phyloP scores from a whole-genome alignment of 2,113 vertebrate species.

The Anarrhichthys ocellatus region DNA sequence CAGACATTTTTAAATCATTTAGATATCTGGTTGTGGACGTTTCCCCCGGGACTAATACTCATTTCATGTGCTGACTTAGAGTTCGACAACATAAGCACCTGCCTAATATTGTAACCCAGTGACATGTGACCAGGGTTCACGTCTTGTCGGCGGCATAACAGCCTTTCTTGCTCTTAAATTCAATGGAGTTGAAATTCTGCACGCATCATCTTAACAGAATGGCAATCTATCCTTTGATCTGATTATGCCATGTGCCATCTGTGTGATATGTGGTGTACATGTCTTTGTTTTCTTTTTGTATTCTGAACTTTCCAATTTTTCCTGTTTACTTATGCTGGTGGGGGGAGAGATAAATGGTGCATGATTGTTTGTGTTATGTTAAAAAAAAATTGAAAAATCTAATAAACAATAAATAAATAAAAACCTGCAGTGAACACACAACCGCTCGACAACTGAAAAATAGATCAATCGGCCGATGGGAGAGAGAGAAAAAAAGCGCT shows the following conservation, averaged over 20 bases:
- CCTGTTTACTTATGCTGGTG: neutral
- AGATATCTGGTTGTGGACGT: no score
- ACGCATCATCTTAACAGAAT: neutral
- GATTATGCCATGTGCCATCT: neutral
- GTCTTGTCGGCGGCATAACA: neutral
- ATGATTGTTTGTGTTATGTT: neutral
- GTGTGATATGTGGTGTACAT: neutral
- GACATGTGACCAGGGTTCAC: neutral
- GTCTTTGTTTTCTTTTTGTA: neutral
- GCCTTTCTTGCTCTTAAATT: neutral
- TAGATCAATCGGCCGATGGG: constrained; percentile 61
- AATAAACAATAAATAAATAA: neutral
- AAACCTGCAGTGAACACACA: constrained; percentile 28
- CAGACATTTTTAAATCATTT: no score
- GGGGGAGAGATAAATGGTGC: neutral
- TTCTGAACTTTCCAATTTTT: neutral
- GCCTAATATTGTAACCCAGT: neutral
- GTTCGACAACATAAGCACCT: neutral
- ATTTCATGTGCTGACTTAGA: neutral
- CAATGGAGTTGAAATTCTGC: neutral
- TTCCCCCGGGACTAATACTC: no score
- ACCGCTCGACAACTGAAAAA: constrained; percentile 52
- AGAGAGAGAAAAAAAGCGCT: constrained; percentile 5
- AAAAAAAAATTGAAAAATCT: neutral
- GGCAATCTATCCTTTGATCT: neutral